Conservation (phyloP, 2,113 vertebrate species). For the Seriola quinqueradiata region DNA sequence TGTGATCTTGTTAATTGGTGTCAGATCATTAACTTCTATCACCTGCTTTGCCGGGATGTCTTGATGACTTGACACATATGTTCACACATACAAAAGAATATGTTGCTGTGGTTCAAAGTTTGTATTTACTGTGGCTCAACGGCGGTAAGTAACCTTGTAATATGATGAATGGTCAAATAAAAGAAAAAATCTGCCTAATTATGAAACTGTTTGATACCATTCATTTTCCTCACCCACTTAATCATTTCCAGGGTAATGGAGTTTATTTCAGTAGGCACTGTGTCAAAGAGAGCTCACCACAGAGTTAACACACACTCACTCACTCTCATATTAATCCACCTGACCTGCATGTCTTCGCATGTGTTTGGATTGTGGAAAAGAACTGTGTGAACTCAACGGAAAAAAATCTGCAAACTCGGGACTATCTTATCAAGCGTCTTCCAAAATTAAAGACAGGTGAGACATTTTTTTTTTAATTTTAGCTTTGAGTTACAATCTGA, state of each 20-base stretch:
- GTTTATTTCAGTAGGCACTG: slow-evolving; percentile 1
- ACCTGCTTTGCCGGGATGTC: neutral
- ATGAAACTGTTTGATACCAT: neutral
- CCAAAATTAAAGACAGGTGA: too few relatives aligned
- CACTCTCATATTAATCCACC: slow-evolving; percentile 5
- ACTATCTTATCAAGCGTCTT: too few relatives aligned
- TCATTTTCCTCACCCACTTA: slow-evolving; percentile 11
- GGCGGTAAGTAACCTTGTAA: neutral
- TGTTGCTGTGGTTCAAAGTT: neutral
- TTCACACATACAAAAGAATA: neutral
- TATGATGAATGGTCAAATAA: neutral
- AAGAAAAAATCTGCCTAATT: slow-evolving; percentile 12
- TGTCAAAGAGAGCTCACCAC: neutral
- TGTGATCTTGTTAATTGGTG: slow-evolving; percentile 39
- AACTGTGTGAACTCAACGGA: too few relatives aligned
- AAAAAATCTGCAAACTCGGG: too few relatives aligned
- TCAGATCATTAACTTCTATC: slow-evolving; percentile 1
- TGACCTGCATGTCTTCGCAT: too few relatives aligned
- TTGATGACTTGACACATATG: neutral
- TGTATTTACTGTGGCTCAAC: neutral
- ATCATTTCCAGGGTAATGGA: slow-evolving; percentile 20
- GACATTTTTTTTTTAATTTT: too few relatives aligned
- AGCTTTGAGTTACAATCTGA: too few relatives aligned
- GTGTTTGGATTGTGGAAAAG: too few relatives aligned
- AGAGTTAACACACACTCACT: neutral